A percentile compares a stretch with the other conserved stretches of the same genome.
These are phyloP conservation scores for Myathropa florea DNA, from an alignment of 2,888 invertebrate genomes.

Conservation along the genomic window DNA sequence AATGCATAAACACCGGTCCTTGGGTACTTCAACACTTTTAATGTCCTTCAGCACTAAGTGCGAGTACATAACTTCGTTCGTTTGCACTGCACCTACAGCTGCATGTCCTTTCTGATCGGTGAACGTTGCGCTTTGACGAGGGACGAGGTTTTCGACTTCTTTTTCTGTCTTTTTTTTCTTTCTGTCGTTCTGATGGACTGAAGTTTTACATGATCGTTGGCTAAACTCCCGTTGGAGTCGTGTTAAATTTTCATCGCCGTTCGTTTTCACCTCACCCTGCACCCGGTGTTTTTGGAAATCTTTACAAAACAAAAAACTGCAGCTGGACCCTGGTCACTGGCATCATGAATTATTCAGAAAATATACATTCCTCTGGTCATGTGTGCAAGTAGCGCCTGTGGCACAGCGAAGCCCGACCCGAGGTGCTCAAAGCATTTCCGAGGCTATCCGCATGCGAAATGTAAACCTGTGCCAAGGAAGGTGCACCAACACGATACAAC, in stretches of 20 bases:
- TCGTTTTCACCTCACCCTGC: no score
- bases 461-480: not conserved
- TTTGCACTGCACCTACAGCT: not conserved
- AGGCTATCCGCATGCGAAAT: not conserved
- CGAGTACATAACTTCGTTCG: not conserved
- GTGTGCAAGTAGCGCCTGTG: not conserved
- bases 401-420: not conserved
- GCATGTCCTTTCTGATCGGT: not conserved
- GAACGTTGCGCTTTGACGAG: not conserved
- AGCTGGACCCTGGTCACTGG: not conserved
- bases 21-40: not conserved
- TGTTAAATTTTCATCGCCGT: not conserved
- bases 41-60: not conserved
- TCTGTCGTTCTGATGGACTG: not conserved
- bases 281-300: no score
- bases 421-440: not conserved
- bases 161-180: not conserved
- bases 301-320: no score
- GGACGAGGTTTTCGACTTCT: not conserved
- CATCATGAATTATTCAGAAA: not conserved
- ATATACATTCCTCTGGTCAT: not conserved
- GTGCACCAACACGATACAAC: not conserved
- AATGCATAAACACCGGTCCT: conserved; percentile 4
- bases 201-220: not conserved
- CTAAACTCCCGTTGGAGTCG: not conserved